Base-by-base conservation (phyloP, 1,140 invertebrate species). In the Patella vulgata region DNA sequence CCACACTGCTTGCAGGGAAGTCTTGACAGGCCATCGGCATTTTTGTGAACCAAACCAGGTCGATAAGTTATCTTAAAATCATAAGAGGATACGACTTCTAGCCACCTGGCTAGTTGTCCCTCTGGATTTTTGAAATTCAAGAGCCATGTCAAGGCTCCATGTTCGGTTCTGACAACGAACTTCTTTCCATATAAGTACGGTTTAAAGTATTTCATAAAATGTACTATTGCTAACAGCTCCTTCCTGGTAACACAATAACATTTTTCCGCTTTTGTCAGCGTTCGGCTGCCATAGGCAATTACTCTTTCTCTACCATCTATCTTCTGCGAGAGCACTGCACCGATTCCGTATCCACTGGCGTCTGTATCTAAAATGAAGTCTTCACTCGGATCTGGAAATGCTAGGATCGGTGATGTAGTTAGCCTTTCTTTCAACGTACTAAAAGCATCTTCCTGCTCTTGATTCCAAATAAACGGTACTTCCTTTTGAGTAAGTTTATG, bases 271-370 rank as follows among this genome's bases (percentile, higher is more conserved):
- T 31, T 27, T 2, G 19, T 56, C 6, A 70, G 48, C 12, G 55
- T 28, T n/a, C 58, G 40, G 30, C 63, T 70, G 17, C 54, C 54
- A 42, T 62, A 70, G 11, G 48, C 47, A 40, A 66, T 59, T 6
- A 72, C 63, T 19, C 53, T 19, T 54, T 74, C 71, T 17, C 40
- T 36, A 19, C 71, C 59, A 8, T 70, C 62, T 55, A 75, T 54
- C 36, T 63, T 47, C 68, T 82, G 74, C 9, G 66, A 66, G 42
- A 83, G 66, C n/a, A 75, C 73, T 9, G 71, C 71, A 25, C 75
- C 78, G 3, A 81, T 48, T 6, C 57, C 72, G 14, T 48, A 9
- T 39, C 72, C 59, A 47, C 60, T 68, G 21, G 67, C 72, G 48
- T 78, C 76, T 14, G 62, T 68, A 39, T 77, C 69, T 17, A 80